Evolutionary conservation across 1,140 invertebrate species (phyloP), one percentile per base, ranked within the genome.

Genomic region (Battus philenor): DNA sequence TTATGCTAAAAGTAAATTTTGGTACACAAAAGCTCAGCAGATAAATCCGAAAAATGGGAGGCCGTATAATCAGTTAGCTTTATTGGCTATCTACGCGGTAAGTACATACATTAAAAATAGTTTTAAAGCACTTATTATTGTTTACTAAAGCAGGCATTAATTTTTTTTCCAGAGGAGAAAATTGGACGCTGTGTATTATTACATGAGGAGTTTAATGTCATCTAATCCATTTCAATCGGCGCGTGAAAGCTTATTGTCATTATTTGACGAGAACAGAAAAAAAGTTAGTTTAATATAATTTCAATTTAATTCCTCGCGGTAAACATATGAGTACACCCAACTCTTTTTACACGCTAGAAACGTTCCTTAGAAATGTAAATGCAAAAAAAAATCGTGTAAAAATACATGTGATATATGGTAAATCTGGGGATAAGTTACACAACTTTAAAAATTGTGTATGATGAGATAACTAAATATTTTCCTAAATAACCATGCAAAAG

Each of bases 151-250:
- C 16, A 22, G 6, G 7, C 33, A 9, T 20, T 8, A 34, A n/a
- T 29, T 33, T 52, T 55, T 36, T 53, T 62, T 90, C 47, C 84
- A 98, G 95, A 93, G 93, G 85, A 89, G 95, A 68, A 96, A 96
- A 88, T 88, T 99, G 41, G 97, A 98, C 86, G 96, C 97, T n/a
- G 95, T 98, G 7, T 99, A 98, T 86, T 98, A 95, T 81, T 98
- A 97, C 72, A 97, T 98, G 92, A 89, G 97, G 63, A 97, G 96
- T 83, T 87, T 98, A 39, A 94, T 97, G 89, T 94, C 96, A 20
- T 96, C 95, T 10, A 97, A 97, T 89, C 95, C 96, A 5, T 94
- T 97, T 68, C 90, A 93, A 45, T 95, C 95, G 6, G 95, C 96
- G 6, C 91, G 92, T 54, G 96, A 98, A 87, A 93, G 93, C 81